Conservation (phyloP, 2,113 vertebrate species). For the Cebidichthys violaceus region DNA sequence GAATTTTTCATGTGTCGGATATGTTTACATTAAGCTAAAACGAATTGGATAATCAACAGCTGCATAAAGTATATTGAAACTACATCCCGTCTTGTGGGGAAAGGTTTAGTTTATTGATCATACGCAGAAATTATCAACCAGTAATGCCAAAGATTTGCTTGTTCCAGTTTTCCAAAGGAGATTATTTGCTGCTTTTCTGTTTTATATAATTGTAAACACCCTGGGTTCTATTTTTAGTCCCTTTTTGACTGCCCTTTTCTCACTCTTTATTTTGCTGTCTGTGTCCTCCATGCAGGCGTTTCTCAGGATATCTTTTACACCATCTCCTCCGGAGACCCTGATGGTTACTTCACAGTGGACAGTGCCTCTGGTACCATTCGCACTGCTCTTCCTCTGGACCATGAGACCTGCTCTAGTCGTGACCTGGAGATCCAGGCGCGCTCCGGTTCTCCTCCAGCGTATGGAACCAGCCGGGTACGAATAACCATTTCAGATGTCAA, state of each 20-base stretch:
- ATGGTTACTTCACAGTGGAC: constrained; percentile 91
- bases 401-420: constrained; percentile 88
- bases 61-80: background rate
- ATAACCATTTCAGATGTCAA: constrained; percentile 92
- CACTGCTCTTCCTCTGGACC: constrained; percentile 89
- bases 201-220: background rate
- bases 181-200: background rate
- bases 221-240: background rate
- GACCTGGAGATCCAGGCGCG: constrained; percentile 92
- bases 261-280: background rate
- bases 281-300: constrained; percentile 79
- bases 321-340: constrained; percentile 93
- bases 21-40: background rate
- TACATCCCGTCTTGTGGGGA: background rate
- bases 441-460: constrained; percentile 91
- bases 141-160: background rate
- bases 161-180: background rate
- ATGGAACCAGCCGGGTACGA: constrained; percentile 86
- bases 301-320: constrained; percentile 88
- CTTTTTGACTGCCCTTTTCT: background rate
- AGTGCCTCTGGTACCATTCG: constrained; percentile 86
- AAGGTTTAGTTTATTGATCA: background rate
- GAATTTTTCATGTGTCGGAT: background rate
- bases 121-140: background rate
- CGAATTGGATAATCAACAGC: background rate